Evolutionary conservation across 2,888 invertebrate species (phyloP).

Genomic region (Synanthedon vespiformis): DNA sequence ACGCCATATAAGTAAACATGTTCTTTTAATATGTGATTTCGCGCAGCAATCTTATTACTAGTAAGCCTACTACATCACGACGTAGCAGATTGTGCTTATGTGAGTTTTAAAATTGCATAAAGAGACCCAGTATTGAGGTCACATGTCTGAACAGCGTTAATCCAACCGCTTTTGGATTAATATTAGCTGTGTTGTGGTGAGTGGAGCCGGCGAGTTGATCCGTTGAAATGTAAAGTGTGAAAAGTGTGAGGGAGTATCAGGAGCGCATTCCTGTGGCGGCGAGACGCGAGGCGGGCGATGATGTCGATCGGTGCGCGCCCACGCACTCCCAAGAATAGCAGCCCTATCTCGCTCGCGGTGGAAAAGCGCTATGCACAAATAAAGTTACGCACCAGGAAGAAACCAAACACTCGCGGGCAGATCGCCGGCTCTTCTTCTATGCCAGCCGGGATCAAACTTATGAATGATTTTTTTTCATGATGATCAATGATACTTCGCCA

Average conservation of each 20-base stretch:
- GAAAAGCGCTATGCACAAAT: conserved; percentile 65
- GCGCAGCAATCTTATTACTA: conserved; percentile 51
- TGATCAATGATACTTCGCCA: conserved; percentile 23
- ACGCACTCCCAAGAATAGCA: conserved; percentile 52
- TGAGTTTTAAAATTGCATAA: conserved; percentile 30
- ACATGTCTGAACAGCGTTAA: conserved; percentile 1
- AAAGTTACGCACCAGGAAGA: conserved; percentile 25
- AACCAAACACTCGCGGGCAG: conserved; percentile 31
- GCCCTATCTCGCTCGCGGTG: conserved; percentile 48
- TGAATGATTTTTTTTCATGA: conserved; percentile 17
- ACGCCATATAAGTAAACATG: conserved; percentile 62
- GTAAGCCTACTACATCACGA: conserved; percentile 31
- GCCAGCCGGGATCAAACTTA: conserved; percentile 10
- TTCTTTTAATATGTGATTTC: conserved; percentile 49
- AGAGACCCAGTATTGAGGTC: conserved; percentile 20
- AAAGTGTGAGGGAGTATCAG: conserved; percentile 21
- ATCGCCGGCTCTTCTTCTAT: conserved; percentile 15
- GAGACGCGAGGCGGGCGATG: conserved; percentile 8
- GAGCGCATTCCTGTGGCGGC: conserved; percentile 23
- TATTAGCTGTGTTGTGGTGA: conserved; percentile 7
- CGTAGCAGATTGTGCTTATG: conserved; percentile 22
- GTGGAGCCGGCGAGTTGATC: conserved; percentile 27
- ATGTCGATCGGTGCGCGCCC: conserved; percentile 16
- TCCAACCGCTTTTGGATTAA: conserved; percentile 21
- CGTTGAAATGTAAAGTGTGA: conserved; percentile 24